Base-by-base conservation (phyloP, 2,113 vertebrate genomes). In the Epinephelus moara region DNA sequence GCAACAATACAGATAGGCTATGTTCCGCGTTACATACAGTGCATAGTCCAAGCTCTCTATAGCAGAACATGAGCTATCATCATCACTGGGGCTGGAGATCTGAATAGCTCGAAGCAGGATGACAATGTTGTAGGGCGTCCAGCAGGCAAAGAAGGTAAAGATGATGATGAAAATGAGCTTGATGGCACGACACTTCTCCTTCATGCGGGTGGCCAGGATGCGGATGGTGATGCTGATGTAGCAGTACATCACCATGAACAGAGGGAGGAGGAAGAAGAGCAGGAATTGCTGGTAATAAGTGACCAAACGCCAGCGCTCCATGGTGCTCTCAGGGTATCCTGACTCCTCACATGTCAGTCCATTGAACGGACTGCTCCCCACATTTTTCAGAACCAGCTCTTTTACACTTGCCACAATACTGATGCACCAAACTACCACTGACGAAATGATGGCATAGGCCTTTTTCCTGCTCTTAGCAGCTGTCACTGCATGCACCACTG, bases 61-160 rank as follows among this genome's bases (percentile, higher is more conserved):
- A 0, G 79, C 60, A 0, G 60, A 30, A 2, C 93, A 94, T 0
- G 2, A 9, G 0, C 27, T 25, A 0, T 12, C 30, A 0, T 12
- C 18, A 0, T 6, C 9, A 3, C 33, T 9, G 2, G 18, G 0
- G 14, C 50, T 42, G 11, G 90, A 85, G 12, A 83, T 74, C 9
- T 79, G 60, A 4, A 95, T 53, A 0, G 93, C 95, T 55, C 19
- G 66, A 3, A 96, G 86, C 15, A 96, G 91, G 40, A 94, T 85
- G 66, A 95, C 93, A 0, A 95, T n/a, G 1, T 96, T 96, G 90
- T 94, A 96, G 9, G 96, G 96, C 0, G 95, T 95, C 95, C 96
- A 96, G 78, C 95, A 96, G 55, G 76, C 15, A 4, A 96, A 96
- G 76, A 96, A 96, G 0, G 91, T 90, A 37, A 95, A 89, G 61